Evolutionary conservation across 2,888 invertebrate genomes (phyloP), one percentile per base, ranked within the genome.

Genomic region (Philhelius pedissequus): DNA sequence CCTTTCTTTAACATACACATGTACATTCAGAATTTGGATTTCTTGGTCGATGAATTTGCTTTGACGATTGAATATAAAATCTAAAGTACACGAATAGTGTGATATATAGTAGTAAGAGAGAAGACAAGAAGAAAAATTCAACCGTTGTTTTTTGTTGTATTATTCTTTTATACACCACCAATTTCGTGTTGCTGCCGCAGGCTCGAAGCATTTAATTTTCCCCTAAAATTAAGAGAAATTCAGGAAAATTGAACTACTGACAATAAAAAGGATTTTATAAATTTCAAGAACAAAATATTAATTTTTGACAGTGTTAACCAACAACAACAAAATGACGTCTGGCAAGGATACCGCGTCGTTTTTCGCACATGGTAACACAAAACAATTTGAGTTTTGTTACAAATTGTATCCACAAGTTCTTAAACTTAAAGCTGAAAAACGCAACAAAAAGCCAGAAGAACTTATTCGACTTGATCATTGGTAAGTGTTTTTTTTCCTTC

Each of bases 401-500:
- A 96, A 96, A 93, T 93, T 97, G 90, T 98, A 98, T 93, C 97
- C 97, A 89, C 95, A 97, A 93, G 97, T 97, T 88, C 93, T 98
- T 88, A 95, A 95, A 93, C 92, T 97, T 89, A 98, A 97, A 93
- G 97, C 98, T 86, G 96, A 97, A 92, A 94, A 94, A 92, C 97
- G 96, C 92, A 95, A 95, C 91, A 97, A 97, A 94, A 98, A 96
- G 93, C 96, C 97, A 75, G 97, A 97, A 92, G 98, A 98, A 93
- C 94, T 97, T 91, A 95, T 98, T 92, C 97, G 97, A 93, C 94
- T 98, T 93, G 98, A 98, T 93, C 96, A 97, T 92, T 98, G 98
- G 98, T 97, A 93, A 96, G 96, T 95, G 8, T 68, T 43, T 38
- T n/a, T 45, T 18, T 56, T 11, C 54, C 58, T 56, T 11, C 20